Base-by-base conservation (phyloP, 2,888 invertebrate species). In the Heliconius ethilla region DNA sequence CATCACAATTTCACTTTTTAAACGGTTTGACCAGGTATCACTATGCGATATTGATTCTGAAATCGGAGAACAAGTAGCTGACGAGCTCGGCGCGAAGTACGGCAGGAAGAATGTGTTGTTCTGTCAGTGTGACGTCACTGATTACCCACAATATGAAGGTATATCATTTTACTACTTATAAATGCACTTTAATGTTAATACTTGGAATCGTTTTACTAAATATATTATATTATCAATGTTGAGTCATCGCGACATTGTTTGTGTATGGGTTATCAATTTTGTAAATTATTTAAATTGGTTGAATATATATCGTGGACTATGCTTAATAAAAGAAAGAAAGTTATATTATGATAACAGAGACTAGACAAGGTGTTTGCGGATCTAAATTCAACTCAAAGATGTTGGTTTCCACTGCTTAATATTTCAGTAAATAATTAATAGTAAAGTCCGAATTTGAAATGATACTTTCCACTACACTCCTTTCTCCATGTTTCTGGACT, bases 111-210 rank as follows among this genome's bases (percentile, higher is more conserved):
- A 96, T 79, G 96, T 96, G 15, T 91, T 97, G 81, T 97, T 96
- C 87, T 97, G 96, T 84, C 96, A 96, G 75, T 97, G 97, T 85
- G 97, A 97, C 86, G 97, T 97, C 82, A 97, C 97, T 0, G 97
- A 97, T 89, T 97, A 97, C 89, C 96, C 96, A 59, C 97, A 97
- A 87, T 97, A 96, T 87, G 97, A 97, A 95, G 96, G 97, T 96
- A 89, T 66, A 77, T 55, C 45, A 72, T 13, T 25, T 66, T 67
- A 70, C 18, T 63, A 63, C 1, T n/a, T 25, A 37, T 29, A 45
- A 15, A 59, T 59, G 59, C 72, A 59, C 72, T 72, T 72, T 51
- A 51, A 7, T 22, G 59, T 51, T 33, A 70, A 55, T 70, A 33
- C 72, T 59, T 33, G 72, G 72, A 72, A 59, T 72, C 6, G 15